Base-by-base conservation (phyloP, 1,140 invertebrate genomes). In the Dolichoris vasculosae region DNA sequence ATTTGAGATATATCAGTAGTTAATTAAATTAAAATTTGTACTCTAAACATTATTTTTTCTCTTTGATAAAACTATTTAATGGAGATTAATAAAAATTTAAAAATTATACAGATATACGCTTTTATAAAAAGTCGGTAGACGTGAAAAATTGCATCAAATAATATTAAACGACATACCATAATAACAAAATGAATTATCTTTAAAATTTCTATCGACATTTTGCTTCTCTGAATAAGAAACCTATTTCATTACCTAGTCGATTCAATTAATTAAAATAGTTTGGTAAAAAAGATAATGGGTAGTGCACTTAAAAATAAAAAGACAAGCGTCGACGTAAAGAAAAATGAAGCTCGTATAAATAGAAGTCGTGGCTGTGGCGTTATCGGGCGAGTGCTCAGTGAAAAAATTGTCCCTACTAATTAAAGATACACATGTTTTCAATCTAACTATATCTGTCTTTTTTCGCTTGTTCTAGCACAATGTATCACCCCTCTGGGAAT, bases 401-500 rank as follows among this genome's bases (percentile, higher is more conserved):
- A 75, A 51, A 30, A 59, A 77, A 55, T 73, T 40, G 75, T 75
- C 76, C 77, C 11, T 38, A 67, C 55, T 85, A 85, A 85, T 85
- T 85, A 85, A 80, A 69, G 59, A 32, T 81, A 82, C 79, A 82
- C 59, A 71, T 85, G 79, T 82, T 82, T 85, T 80, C n/a, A 67
- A 67, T 51, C 30, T 46, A 13, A 77, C 69, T 85, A 67, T 67
- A 77, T 67, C 43, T 71, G 32, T 71, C 30, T 63, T 82, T 69
- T 55, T 83, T 76, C 67, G 46, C 89, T 87, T 93, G 88, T 90
- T 95, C 94, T 94, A 96, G 96, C 94, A 90, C 94, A 94, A 93
- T 96, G 96, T 91, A 94, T 92, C 84, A 92, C 91, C 26, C 94
- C 96, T 35, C 91, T 97, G 88, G 96, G 96, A 86, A 96, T 97